phyloP scores from a whole-genome alignment of 2,113 vertebrate genomes.

The Excalfactoria chinensis region DNA sequence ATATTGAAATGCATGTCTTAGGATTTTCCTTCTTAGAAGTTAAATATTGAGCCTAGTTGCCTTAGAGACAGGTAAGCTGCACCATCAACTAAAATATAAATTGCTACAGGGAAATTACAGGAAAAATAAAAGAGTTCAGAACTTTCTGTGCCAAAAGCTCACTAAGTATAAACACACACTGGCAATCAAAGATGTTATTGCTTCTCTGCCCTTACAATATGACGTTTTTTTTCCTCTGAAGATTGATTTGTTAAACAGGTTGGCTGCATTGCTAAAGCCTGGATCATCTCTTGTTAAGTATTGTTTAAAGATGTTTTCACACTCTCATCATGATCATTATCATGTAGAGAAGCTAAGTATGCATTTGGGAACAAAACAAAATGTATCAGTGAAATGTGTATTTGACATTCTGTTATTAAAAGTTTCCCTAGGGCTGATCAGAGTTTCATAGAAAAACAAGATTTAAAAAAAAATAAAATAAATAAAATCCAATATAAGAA shows the following conservation, averaged over 20 bases:
- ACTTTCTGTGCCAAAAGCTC: conserved; percentile 21
- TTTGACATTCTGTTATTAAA: neutral
- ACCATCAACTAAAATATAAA: conserved; percentile 3
- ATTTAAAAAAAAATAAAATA: neutral
- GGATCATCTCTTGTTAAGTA: neutral
- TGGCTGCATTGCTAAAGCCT: neutral
- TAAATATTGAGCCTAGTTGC: conserved; percentile 41
- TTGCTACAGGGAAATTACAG: conserved; percentile 20
- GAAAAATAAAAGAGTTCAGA: conserved; percentile 47
- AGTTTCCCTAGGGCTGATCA: neutral
- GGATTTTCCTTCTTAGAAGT: neutral
- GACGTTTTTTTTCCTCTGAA: neutral
- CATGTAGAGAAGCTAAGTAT: neutral
- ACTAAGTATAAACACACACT: conserved; percentile 44
- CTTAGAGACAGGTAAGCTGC: conserved; percentile 13
- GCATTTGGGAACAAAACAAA: neutral
- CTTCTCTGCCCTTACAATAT: conserved; percentile 19
- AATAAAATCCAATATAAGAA: neutral
- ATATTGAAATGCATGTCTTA: neutral
- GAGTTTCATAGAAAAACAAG: neutral
- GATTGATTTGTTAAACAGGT: neutral
- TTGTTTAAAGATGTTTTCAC: neutral
- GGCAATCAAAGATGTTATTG: conserved; percentile 27
- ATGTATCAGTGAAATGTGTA: neutral
- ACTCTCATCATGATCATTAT: neutral